Evolutionary conservation across 2,113 vertebrate genomes (phyloP).

Genomic region (Lipophrys pholis): DNA sequence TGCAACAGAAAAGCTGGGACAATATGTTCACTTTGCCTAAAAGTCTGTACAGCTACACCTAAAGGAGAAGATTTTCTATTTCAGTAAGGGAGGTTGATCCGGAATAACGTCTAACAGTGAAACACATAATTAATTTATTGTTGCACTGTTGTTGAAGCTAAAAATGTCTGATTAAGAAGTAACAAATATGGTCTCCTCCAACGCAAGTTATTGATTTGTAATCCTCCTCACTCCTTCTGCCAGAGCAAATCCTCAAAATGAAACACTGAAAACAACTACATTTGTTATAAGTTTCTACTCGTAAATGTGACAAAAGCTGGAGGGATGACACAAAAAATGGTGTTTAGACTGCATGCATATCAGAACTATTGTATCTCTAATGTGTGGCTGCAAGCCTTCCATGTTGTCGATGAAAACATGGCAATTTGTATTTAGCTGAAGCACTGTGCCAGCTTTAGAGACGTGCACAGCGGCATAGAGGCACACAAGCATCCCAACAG

Average conservation of each 20-base stretch:
- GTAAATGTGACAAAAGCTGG: too few relatives aligned
- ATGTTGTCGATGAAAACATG: constrained; percentile 22
- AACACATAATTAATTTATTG: constrained; percentile 23
- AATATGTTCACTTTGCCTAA: constrained; percentile 27
- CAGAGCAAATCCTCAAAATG: too few relatives aligned
- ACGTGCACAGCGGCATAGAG: constrained; percentile 17
- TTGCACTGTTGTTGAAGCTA: constrained; percentile 1
- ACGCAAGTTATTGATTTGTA: too few relatives aligned
- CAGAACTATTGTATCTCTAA: not conserved
- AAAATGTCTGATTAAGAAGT: not conserved
- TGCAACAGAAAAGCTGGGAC: constrained; percentile 19
- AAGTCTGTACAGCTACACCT: constrained; percentile 17
- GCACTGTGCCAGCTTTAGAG: constrained; percentile 20
- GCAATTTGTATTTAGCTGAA: constrained; percentile 27
- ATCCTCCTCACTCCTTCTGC: too few relatives aligned
- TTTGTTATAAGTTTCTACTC: too few relatives aligned
- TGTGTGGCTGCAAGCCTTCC: not conserved
- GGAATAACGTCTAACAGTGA: constrained; percentile 23
- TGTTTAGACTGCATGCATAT: too few relatives aligned
- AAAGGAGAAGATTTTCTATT: constrained; percentile 15
- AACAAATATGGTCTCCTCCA: too few relatives aligned
- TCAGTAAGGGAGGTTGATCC: constrained; percentile 28
- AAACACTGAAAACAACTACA: too few relatives aligned
- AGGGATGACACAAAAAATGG: too few relatives aligned
- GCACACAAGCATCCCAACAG: constrained; percentile 26